Conservation (phyloP, 2,888 invertebrate genomes). For the Lissocephala sabroskyi region DNA sequence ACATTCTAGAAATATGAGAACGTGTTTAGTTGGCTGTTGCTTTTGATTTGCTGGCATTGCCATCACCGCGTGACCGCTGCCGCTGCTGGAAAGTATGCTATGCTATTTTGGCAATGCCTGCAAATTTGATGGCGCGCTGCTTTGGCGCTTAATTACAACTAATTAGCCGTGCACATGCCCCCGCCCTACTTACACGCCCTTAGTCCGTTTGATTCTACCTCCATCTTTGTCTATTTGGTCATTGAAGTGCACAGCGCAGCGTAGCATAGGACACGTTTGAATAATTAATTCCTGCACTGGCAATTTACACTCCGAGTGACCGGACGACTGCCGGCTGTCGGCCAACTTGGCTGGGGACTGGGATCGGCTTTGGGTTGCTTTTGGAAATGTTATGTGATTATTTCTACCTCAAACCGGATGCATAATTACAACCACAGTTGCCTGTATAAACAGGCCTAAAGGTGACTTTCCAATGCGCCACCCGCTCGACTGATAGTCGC, state of each 20-base stretch:
- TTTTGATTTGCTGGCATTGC: slow-evolving; percentile 1
- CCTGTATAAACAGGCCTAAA: slow-evolving; percentile 10
- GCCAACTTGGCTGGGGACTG: slow-evolving; percentile 40
- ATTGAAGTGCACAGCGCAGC: slow-evolving; percentile 17
- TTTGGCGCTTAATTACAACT: too few relatives aligned
- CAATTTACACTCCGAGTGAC: slow-evolving; percentile 59
- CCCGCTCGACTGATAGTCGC: too few relatives aligned
- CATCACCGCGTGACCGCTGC: slow-evolving; percentile 9
- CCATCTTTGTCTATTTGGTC: slow-evolving; percentile 7
- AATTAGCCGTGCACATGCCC: too few relatives aligned
- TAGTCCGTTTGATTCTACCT: slow-evolving; percentile 6
- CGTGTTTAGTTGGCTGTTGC: too few relatives aligned
- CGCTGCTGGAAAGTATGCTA: slow-evolving; percentile 19
- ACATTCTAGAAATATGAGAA: too few relatives aligned
- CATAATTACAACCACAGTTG: too few relatives aligned
- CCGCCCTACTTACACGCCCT: background rate
- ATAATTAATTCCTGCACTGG: slow-evolving; percentile 64
- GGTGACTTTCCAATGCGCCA: slow-evolving; percentile 19
- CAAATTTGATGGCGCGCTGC: too few relatives aligned
- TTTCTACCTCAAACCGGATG: too few relatives aligned
- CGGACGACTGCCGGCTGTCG: slow-evolving; percentile 59
- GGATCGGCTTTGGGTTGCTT: slow-evolving; percentile 51
- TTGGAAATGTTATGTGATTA: slow-evolving; percentile 45
- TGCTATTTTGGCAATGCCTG: background rate
- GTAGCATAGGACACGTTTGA: too few relatives aligned